Base-by-base conservation (phyloP, 1,140 invertebrate genomes). In the Muscidifurax raptorellus region DNA sequence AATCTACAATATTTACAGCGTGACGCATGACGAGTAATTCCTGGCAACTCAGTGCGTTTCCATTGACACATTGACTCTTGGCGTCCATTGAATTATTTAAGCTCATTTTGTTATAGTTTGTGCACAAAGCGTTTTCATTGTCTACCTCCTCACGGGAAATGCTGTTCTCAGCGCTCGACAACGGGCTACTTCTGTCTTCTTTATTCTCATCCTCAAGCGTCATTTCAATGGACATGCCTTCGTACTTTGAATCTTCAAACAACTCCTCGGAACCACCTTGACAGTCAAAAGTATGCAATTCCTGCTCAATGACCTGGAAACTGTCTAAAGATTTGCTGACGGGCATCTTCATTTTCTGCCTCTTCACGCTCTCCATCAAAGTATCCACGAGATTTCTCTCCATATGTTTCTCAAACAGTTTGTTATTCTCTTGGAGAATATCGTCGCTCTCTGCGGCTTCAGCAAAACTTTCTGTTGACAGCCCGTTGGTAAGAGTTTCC, bases 181-280 rank as follows among this genome's bases (percentile, higher is more conserved):
- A 10, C 9, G 79, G 30, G 74, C 84, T 85, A 47, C 77, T 74
- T 32, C 27, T 44, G 72, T 87, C 66, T 32, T 85, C 84, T 1
- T 86, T 64, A 7, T 88, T 83, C 9, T 90, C 88, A 27, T 86
- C 83, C 52, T 89, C 86, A 9, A 85, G 80, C 7, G 86, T 84
- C 13, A 85, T 85, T 67, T 89, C 90, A 5, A 88, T 87, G 12
- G 86, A 78, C n/a, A 87, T 74, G 67, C 89, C 87, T 4, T 90
- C 88, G n/a, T 86, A 87, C 79, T 89, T 93, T 12, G 87, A 87
- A 36, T 91, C 89, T 44, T 90, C 91, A 27, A 90, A 94, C 72
- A 94, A 86, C 80, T 94, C 91, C 78, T 94, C 93, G 0, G 88
- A 92, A 10, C 93, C 93, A 66, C 93, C 93, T 85, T 94, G 93